phyloP scores from a whole-genome alignment of 2,113 vertebrate genomes.

The Pterophyllum scalare region DNA sequence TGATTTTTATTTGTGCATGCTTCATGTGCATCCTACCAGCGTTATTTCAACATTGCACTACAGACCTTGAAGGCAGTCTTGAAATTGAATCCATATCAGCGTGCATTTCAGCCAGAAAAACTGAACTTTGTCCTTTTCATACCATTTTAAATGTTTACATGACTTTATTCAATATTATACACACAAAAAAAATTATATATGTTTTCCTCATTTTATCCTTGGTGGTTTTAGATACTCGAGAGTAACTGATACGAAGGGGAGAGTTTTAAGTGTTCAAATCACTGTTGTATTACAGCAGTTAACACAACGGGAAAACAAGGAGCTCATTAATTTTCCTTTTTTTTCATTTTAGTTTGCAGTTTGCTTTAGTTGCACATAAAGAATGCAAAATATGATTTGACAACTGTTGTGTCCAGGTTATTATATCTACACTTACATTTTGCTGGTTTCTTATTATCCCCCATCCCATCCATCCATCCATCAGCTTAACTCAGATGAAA shows the following conservation, averaged over 20 bases:
- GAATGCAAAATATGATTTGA: neutral
- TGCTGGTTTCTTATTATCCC: neutral
- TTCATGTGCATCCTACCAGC: neutral
- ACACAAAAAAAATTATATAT: too few relatives aligned
- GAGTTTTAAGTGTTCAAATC: neutral
- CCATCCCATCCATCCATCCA: neutral
- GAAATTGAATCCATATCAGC: neutral
- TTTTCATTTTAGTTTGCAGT: neutral
- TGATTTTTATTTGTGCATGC: slow-evolving; percentile 22
- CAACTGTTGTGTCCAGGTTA: neutral
- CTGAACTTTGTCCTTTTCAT: neutral
- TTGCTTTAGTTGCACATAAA: neutral
- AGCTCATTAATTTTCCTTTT: neutral
- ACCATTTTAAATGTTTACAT: neutral
- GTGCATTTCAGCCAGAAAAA: neutral
- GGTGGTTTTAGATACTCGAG: neutral
- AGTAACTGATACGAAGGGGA: neutral
- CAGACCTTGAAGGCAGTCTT: neutral
- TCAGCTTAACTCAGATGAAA: neutral
- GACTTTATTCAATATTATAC: too few relatives aligned
- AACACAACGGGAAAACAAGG: neutral
- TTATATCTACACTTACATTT: neutral
- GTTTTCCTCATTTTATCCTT: neutral
- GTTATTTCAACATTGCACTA: neutral
- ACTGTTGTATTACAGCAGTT: neutral